phyloP scores from a whole-genome alignment of 2,888 invertebrate species.

The Rhagophthalmus giganteus region DNA sequence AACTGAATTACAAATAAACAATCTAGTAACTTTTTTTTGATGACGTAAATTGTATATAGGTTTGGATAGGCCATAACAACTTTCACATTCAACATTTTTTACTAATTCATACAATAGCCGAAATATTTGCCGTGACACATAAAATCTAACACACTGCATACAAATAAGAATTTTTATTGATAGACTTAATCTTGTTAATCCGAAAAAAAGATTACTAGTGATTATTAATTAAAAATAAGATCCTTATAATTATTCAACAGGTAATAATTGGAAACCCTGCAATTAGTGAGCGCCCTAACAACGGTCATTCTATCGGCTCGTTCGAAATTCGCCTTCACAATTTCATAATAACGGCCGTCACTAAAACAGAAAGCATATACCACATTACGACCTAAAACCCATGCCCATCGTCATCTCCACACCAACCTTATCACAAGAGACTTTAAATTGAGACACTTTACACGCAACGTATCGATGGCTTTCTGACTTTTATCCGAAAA shows the following conservation, averaged over 20 bases:
- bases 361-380: conserved; percentile 59
- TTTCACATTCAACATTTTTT: too few relatives aligned
- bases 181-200: neutral
- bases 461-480: conserved; percentile 95
- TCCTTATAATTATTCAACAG: conserved; percentile 92
- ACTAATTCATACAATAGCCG: neutral
- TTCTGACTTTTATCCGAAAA: conserved; percentile 99
- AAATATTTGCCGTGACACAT: too few relatives aligned
- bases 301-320: conserved; percentile 96
- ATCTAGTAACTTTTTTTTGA: too few relatives aligned
- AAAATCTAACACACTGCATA: too few relatives aligned
- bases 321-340: conserved; percentile 99
- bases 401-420: too few relatives aligned
- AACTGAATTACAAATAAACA: too few relatives aligned
- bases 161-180: too few relatives aligned
- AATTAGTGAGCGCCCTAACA: conserved; percentile 95
- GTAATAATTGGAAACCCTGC: conserved; percentile 92
- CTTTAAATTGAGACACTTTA: conserved; percentile 89
- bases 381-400: too few relatives aligned
- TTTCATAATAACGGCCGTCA: conserved; percentile 98
- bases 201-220: neutral
- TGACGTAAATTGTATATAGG: too few relatives aligned
- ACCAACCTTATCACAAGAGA: conserved; percentile 87
- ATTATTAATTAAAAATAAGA: conserved; percentile 83
- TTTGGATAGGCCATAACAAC: too few relatives aligned